Base-by-base conservation (phyloP, 2,797 vertebrate genomes). In the Falco columbarius region DNA sequence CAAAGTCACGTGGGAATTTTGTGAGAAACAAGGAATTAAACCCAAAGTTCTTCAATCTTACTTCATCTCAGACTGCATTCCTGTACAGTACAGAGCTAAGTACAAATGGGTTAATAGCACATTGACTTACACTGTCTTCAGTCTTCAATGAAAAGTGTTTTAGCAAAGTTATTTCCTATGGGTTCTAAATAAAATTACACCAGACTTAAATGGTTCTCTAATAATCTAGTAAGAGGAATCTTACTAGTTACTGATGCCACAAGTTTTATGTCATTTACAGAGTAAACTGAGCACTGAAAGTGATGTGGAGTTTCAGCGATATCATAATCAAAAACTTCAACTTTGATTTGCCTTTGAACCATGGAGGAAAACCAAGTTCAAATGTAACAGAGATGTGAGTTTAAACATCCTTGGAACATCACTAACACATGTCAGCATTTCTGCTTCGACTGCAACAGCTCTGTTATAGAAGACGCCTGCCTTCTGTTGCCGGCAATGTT, bases 351-450 rank as follows among this genome's bases (percentile, higher is more conserved):
- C 56, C 61, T 94, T 96, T 89, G 72, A 93, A 91, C 42, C 68
- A 68, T 94, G 93, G 70, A 80, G 59, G 29, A 74, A 95, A 92
- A 55, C 20, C 61, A 81, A 89, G 95, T 93, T 89, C 84, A 92
- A 88, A 81, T 47, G 46, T 73, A 92, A 83, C 40, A 71, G 61
- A 81, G 77, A 81, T 44, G 89, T 8, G 61, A 93, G 44, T 75
- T 94, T 72, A 91, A 96, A 91, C 84, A 94, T 72, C 84, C 86
- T 79, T 73, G 90, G 86, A 91, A 97, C 26, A 9, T 42, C 79
- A 81, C 65, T 86, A 94, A 65, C 54, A 51, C 80, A 62, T 34
- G 84, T 72, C 91, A 94, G 92, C 61, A 56, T 70, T 89, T 83
- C 91, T 95, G 84, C 79, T 89, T 74, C 1, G 0, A 32, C 75